Evolutionary conservation across 30 jellyfish, hydroid and myxozoan genomes (phyloP), one percentile per base, ranked within the genome.

Genomic region (Rhopilema esculentum): DNA sequence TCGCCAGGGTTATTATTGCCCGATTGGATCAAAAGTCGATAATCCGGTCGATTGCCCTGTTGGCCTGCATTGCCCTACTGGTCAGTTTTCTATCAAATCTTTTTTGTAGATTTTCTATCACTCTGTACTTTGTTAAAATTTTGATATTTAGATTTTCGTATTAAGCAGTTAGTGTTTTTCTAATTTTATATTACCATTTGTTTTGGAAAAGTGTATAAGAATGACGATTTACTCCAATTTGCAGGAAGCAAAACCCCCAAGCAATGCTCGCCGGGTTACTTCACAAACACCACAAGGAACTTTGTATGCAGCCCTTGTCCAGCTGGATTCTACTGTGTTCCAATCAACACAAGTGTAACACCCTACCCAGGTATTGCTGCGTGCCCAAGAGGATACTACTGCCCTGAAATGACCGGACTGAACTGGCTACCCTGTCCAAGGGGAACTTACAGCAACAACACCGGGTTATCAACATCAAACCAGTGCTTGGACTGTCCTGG

Each of bases 401-500:
- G 99, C 83, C 99, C 99, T 4, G 66, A 66, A 12, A 61, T 61
- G 48, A 96, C 98, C 50, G 99, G 99, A 8, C 80, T 91, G 49
- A 63, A 96, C 72, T 96, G 99, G 99, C 87, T 78, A 73, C 92
- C 99, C 16, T 96, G 99, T 78, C 98, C 98, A 21, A 77, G 90
- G 23, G 99, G 99, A 28, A 96, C 99, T 8, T 96, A 86, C 85
- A 96, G 99, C 66, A 96, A 96, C 77, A 77, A 27, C 30, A 81
- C 98, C 4, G 98, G 99, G 15, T 51, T 96, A 30, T 88, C 97
- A 15, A 51, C 31, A 71, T 78, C 25, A 1, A 73, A 63, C 21
- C 98, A 96, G 80, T 96, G 99, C 78, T 40, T 68, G 18, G 97
- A 91, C 68, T 96, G 99, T 62, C 92, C 91, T 20, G 94, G 93